Base-by-base conservation (phyloP, 2,113 vertebrate genomes). In the Oncorhynchus kisutch region DNA sequence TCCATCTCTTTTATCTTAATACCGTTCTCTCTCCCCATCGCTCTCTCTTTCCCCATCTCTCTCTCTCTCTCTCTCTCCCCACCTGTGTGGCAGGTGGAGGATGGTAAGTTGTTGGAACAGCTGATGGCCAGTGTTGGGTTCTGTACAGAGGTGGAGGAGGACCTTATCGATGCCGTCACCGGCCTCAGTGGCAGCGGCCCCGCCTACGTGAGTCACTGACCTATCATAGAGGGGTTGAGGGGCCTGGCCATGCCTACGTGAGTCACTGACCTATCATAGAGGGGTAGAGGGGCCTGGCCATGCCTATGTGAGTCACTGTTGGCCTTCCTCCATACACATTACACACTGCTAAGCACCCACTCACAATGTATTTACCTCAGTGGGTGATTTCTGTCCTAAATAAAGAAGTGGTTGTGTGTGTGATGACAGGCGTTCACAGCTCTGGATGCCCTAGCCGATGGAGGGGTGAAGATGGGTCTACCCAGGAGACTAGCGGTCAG, bases 391-490 rank as follows among this genome's bases (percentile, higher is more conserved):
- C 65, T 80, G 49, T 12, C 22, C 54, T 20, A 6, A 57, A n/a
- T 18, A 20, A n/a, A n/a, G n/a, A n/a, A 60, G 31, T 34, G 54
- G 16, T 16, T 57, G 51, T 57, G 18, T n/a, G 59, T 62, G 59
- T 62, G 5, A 14, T 14, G 18, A 20, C 59, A 99, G 97, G 97
- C 97, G 0, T 99, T 99, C 87, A 97, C 95, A 45, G 97, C 97
- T 16, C 90, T 99, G 75, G 97, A 99, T 22, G 98, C 97, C 1
- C 90, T 99, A 34, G 96, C 98, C 0, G 98, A 99, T 1, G 98
- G 98, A 18, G 98, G 98, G 39, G 98, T 99, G 82, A 99, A 99
- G 90, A 99, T 99, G 98, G 98, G 98, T 7, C 92, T 98, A 69
- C 96, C 96, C 0, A 94, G 97, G 81, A 93, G 97, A 77, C 90